Evolutionary conservation across 2,888 invertebrate genomes (phyloP), one percentile per base, ranked within the genome.

Genomic region (Drosophila subquinaria): DNA sequence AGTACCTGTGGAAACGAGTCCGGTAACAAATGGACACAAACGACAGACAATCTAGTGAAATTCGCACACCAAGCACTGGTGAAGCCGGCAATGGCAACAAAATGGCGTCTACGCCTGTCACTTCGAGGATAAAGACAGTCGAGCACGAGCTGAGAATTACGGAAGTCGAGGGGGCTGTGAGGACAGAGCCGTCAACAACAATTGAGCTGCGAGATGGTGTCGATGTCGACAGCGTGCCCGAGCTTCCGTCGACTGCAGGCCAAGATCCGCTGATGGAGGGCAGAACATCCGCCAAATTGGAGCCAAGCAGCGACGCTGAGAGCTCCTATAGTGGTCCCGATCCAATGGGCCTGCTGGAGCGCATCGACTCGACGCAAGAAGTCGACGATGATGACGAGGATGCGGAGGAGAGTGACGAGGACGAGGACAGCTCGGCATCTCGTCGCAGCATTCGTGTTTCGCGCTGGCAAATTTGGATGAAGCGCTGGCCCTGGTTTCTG

Each of bases 301-400:
- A 87, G 33, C 74, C 67, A 0, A 69, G 45, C 43, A 80, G 73
- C 56, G 89, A 77, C 8, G 74, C 5, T 0, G 84, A 83, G 10
- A 68, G 51, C 27, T 67, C 89, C 0, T 88, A 88, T 35, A 61
- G 57, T 38, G 77, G 65, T 4, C 42, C 42, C 0, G 90, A 90
- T 73, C 92, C 91, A 0, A 90, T 92, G 91, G 89, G 88, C 27
- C 67, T 91, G 15, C 69, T 92, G 1, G 82, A 89, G 57, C 76
- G 78, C 9, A 57, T 89, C 4, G 76, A 74, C 8, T 52, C 40
- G 13, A 65, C 33, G 23, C 55, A 30, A 43, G 73, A 43, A 0
- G 47, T 65, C 5, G 71, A 61, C 1, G 68, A 73, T 0, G 69
- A 61, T 23, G 23, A 27, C 0, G 79, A 76, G 4, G 69, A 72